Percentiles rank a stretch among this genome's conserved stretches.
These are phyloP conservation scores for Apostichopus japonicus DNA, from an alignment of 35 echinoderm and acorn worm species.

Conservation along the genomic window DNA sequence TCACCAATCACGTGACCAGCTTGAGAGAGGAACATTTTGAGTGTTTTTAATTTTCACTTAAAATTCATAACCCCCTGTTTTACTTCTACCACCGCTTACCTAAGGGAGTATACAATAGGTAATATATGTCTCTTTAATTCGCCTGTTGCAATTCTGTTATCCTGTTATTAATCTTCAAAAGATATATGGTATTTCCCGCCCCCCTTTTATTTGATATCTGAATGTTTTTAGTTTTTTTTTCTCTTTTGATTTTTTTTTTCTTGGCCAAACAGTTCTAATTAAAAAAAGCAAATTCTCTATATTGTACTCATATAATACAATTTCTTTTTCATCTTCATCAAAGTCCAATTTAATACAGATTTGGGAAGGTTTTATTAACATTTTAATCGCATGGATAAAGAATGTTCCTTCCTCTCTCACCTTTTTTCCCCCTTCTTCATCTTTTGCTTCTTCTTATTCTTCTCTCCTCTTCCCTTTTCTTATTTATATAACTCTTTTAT, in stretches of 20 bases:
- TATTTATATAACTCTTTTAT: neutral
- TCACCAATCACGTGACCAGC: too few species aligned
- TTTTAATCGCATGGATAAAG: neutral
- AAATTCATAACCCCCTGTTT: too few species aligned
- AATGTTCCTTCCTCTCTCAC: neutral
- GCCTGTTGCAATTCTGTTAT: too few species aligned
- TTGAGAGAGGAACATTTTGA: too few species aligned
- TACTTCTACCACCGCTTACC: too few species aligned
- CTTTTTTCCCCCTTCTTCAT: neutral
- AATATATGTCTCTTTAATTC: too few species aligned
- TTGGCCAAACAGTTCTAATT: neutral
- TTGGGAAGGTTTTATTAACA: constrained; percentile 4
- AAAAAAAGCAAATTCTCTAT: neutral
- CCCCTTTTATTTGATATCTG: neutral
- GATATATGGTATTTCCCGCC: neutral
- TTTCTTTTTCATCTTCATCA: neutral
- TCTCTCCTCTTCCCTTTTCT: neutral
- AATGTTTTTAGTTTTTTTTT: too few species aligned
- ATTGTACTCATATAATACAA: neutral
- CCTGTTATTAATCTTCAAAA: neutral
- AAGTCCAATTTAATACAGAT: neutral
- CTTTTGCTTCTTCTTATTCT: neutral
- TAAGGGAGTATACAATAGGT: too few species aligned
- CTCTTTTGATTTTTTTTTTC: neutral
- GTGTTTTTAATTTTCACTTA: too few species aligned